A percentile compares a stretch with the other conserved stretches of the same genome.
These are phyloP conservation scores for Camponotus vicinus DNA, from an alignment of 1,140 invertebrate species.

Conservation along the genomic window DNA sequence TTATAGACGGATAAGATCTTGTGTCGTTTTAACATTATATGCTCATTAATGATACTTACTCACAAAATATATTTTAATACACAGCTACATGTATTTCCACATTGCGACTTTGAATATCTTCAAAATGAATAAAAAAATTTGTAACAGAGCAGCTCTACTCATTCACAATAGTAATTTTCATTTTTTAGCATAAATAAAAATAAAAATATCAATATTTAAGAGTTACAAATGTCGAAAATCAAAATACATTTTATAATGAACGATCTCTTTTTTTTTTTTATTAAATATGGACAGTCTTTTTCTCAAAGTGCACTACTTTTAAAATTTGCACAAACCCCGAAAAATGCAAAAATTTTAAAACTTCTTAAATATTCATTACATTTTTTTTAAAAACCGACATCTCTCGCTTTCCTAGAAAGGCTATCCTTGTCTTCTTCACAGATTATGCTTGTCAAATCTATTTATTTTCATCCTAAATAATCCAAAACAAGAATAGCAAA, in stretches of 20 bases:
- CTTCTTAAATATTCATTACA: background rate
- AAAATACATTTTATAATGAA: background rate
- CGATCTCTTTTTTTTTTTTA: background rate
- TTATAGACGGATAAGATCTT: background rate
- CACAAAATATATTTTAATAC: background rate
- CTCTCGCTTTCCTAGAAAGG: background rate
- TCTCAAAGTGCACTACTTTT: background rate
- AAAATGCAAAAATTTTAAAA: background rate
- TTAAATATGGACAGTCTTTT: background rate
- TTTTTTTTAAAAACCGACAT: background rate
- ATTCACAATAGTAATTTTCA: background rate
- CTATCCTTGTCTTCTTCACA: background rate
- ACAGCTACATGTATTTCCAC: background rate
- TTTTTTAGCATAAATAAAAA: background rate
- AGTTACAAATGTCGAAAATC: background rate
- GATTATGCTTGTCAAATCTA: background rate
- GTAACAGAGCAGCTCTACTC: background rate
- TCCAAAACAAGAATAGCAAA: slow-evolving; percentile 23
- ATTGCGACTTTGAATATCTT: background rate
- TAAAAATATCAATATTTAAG: background rate
- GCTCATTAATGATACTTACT: background rate
- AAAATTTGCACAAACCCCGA: background rate
- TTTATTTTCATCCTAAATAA: slow-evolving; percentile 30
- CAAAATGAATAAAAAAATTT: background rate
- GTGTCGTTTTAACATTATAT: background rate